Conservation (phyloP, 2,888 invertebrate species). For the Pheosia tremula region DNA sequence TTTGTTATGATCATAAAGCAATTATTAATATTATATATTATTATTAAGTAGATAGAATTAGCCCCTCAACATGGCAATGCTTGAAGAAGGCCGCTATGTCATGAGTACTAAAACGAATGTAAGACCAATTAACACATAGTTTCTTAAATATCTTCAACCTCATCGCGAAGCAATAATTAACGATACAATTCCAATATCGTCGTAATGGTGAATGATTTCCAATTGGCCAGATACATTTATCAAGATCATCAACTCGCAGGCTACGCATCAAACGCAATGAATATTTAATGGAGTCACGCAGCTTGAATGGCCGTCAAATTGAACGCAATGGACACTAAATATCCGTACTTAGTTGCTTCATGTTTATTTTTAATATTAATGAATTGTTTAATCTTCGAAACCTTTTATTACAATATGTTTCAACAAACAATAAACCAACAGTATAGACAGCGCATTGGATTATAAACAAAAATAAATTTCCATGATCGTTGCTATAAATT, state of each 20-base stretch:
- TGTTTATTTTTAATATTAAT: slow-evolving; percentile 31
- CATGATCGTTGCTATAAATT: too few species aligned
- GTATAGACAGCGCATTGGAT: too few species aligned
- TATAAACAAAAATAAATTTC: too few species aligned
- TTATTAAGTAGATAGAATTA: too few species aligned
- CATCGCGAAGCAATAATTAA: background rate
- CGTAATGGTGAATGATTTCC: slow-evolving; percentile 10
- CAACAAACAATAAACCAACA: background rate
- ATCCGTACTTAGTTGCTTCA: slow-evolving; percentile 29
- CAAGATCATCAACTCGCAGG: slow-evolving; percentile 32
- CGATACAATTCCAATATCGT: slow-evolving; percentile 2
- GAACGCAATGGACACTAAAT: slow-evolving; percentile 49
- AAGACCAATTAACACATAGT: too few species aligned
- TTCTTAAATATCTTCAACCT: too few species aligned
- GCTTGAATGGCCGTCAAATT: slow-evolving; percentile 45
- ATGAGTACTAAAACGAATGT: too few species aligned
- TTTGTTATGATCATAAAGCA: too few species aligned
- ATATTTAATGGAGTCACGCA: slow-evolving; percentile 56
- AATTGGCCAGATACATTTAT: slow-evolving; percentile 28
- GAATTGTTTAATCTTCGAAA: slow-evolving; percentile 8
- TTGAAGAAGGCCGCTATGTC: too few species aligned
- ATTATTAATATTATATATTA: too few species aligned
- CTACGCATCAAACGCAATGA: slow-evolving; percentile 53
- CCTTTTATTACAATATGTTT: background rate
- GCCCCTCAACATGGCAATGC: too few species aligned